A percentile compares a stretch with the other conserved stretches of the same genome.
Evolutionary conservation across 2,888 invertebrate genomes (phyloP).

Genomic region (Scaeva pyrastri): DNA sequence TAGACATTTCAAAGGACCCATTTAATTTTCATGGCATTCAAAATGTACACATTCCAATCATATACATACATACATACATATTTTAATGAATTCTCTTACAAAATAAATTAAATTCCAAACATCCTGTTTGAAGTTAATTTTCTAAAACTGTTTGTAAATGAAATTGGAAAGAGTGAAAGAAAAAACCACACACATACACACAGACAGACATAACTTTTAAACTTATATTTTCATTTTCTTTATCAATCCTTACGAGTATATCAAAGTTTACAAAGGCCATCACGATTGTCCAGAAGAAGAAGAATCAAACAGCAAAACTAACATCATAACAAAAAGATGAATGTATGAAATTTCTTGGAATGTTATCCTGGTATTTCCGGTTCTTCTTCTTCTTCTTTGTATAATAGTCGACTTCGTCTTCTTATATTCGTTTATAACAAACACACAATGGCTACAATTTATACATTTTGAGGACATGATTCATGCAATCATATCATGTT

Average conservation of each 20-base stretch:
- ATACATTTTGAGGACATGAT: slow-evolving; percentile 19
- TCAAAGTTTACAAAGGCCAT: neutral
- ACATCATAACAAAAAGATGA: neutral
- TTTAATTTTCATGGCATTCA: too few relatives aligned
- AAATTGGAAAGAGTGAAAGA: too few relatives aligned
- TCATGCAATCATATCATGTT: slow-evolving; percentile 23
- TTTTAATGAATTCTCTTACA: too few relatives aligned
- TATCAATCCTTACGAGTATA: too few relatives aligned
- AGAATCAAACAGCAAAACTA: slow-evolving; percentile 11
- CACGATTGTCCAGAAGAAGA: neutral
- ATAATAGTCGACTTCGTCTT: too few relatives aligned
- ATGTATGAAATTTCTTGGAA: slow-evolving; percentile 13
- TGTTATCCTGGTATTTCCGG: slow-evolving; percentile 15
- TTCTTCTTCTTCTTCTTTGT: neutral
- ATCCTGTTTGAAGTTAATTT: too few relatives aligned
- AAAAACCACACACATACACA: too few relatives aligned
- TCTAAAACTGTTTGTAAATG: too few relatives aligned
- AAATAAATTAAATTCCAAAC: too few relatives aligned
- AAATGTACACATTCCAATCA: too few relatives aligned
- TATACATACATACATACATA: too few relatives aligned
- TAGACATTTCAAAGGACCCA: too few relatives aligned
- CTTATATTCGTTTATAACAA: slow-evolving; percentile 2
- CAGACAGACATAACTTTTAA: neutral
- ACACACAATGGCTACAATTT: slow-evolving; percentile 35
- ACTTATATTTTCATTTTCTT: neutral